phyloP scores from a whole-genome alignment of 30 jellyfish, hydroid and myxozoan species.

The Mastigias papua region DNA sequence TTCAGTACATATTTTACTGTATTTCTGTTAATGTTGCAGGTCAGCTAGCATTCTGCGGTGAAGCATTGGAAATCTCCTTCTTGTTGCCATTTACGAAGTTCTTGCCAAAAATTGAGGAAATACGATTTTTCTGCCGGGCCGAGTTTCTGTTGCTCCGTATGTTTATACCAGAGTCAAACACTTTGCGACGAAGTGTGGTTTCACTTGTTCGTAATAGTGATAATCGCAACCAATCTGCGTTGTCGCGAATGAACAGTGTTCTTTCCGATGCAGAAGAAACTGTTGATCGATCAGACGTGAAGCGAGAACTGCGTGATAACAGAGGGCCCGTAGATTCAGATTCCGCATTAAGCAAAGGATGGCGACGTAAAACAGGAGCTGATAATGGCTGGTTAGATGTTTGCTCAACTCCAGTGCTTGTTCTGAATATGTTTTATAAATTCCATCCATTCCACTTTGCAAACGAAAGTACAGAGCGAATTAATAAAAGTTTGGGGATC shows the following conservation, averaged over 20 bases:
- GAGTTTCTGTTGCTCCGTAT: slow-evolving; percentile 83
- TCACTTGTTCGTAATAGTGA: slow-evolving; percentile 86
- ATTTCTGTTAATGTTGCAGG: slow-evolving; percentile 33
- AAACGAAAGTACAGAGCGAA: slow-evolving; percentile 55
- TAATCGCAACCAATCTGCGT: slow-evolving; percentile 30
- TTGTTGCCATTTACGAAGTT: slow-evolving; percentile 87
- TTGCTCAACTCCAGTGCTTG: slow-evolving; percentile 93
- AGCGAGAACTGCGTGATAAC: slow-evolving; percentile 29
- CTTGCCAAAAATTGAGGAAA: slow-evolving; percentile 76
- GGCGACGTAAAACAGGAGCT: slow-evolving; percentile 87
- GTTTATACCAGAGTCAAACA: slow-evolving; percentile 92
- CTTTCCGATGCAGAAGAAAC: slow-evolving; percentile 78
- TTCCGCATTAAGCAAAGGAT: slow-evolving; percentile 80
- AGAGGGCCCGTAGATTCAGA: slow-evolving; percentile 43
- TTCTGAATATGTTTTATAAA: slow-evolving; percentile 76
- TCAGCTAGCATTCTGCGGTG: slow-evolving; percentile 97
- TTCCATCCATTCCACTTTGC: slow-evolving; percentile 85
- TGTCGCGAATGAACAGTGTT: slow-evolving; percentile 62
- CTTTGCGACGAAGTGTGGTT: slow-evolving; percentile 88
- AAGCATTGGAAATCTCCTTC: slow-evolving; percentile 85
- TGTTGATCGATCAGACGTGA: slow-evolving; percentile 53
- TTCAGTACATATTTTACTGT: too few species aligned
- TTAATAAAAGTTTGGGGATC: slow-evolving; percentile 80
- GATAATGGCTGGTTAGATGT: slow-evolving; percentile 90
- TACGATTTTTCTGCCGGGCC: slow-evolving; percentile 86